These are phyloP conservation scores for Drosophila virilis DNA, from an alignment of 1,140 invertebrate species.

Conservation along the genomic window DNA sequence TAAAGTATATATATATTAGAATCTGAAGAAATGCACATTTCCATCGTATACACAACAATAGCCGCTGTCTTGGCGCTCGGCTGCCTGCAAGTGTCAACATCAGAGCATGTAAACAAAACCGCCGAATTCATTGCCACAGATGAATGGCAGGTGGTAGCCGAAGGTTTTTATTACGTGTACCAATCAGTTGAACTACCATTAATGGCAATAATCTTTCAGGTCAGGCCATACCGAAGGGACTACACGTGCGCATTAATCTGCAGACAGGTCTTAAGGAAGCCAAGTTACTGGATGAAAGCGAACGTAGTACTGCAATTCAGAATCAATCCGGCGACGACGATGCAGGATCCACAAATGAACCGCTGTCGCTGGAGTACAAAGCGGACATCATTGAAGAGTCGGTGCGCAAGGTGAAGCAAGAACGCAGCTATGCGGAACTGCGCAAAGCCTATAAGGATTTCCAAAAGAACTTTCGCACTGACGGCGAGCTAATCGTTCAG, in stretches of 20 bases:
- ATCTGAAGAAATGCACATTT: not conserved
- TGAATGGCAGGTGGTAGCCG: conserved; percentile 87
- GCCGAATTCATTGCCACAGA: conserved; percentile 86
- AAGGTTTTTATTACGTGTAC: conserved; percentile 85
- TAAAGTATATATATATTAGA: conserved; percentile 2
- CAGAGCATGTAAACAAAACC: conserved; percentile 50
- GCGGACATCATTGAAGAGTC: conserved; percentile 69
- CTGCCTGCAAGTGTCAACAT: conserved; percentile 6
- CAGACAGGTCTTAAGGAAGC: conserved; percentile 90
- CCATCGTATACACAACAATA: not conserved
- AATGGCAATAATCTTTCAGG: conserved; percentile 84
- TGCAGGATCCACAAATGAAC: conserved; percentile 7
- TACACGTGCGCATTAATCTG: conserved; percentile 91
- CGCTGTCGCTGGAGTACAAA: conserved; percentile 57
- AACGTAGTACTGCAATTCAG: conserved; percentile 65
- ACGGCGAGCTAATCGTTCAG: conserved; percentile 88
- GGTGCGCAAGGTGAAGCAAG: conserved; percentile 75
- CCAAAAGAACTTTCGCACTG: conserved; percentile 87
- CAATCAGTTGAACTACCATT: conserved; percentile 18
- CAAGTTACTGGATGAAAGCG: conserved; percentile 87
- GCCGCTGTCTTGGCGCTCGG: conserved; percentile 14
- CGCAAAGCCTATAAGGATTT: conserved; percentile 87
- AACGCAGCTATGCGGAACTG: conserved; percentile 87
- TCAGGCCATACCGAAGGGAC: conserved; percentile 89
- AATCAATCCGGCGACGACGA: conserved; percentile 27